Evolutionary conservation across 1,140 invertebrate species (phyloP).

Genomic region (Aphis craccivora): DNA sequence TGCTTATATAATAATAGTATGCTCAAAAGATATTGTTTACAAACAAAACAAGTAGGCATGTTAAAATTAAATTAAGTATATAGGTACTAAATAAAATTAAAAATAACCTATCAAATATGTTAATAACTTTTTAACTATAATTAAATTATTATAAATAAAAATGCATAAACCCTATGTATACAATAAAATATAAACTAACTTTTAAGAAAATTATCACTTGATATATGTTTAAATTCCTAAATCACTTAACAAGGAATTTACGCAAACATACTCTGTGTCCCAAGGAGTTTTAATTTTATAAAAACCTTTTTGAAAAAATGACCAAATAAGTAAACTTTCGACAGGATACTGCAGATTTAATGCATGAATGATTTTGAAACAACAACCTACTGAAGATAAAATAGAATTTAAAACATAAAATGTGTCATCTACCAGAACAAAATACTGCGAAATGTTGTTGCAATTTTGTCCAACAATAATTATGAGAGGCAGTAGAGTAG

Average conservation of each 20-base stretch:
- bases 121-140: too few relatives aligned
- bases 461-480: neutral
- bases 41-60: too few relatives aligned
- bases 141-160: too few relatives aligned
- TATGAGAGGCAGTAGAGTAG: neutral
- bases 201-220: too few relatives aligned
- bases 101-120: too few relatives aligned
- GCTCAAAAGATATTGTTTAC: too few relatives aligned
- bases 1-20: too few relatives aligned
- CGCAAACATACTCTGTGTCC: neutral
- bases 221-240: too few relatives aligned
- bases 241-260: neutral
- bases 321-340: neutral
- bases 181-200: too few relatives aligned
- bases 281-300: neutral
- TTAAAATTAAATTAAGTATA: too few relatives aligned
- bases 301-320: neutral
- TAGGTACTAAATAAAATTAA: too few relatives aligned
- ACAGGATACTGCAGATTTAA: neutral
- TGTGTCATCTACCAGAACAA: neutral
- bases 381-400: neutral
- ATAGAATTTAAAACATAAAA: neutral
- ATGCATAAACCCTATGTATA: too few relatives aligned
- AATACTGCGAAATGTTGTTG: neutral
- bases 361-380: neutral